Conservation (phyloP, 2,797 vertebrate species). For the Naso thynnoides region DNA sequence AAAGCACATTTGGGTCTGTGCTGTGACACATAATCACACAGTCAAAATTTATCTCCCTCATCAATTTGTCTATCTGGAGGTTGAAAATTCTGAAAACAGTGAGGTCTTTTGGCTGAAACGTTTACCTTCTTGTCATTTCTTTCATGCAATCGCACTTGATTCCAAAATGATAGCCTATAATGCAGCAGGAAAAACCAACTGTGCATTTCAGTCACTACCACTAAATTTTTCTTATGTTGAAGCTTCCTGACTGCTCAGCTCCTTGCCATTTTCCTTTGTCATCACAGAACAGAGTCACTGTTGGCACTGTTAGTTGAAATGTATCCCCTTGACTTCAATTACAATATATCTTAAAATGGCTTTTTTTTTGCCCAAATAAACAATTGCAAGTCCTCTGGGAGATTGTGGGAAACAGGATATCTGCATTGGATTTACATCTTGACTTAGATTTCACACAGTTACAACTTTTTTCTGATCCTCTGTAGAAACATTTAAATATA, state of each 20-base stretch:
- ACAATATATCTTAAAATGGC: not conserved
- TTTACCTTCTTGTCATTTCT: not conserved
- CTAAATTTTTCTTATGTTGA: not conserved
- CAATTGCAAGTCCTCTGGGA: not conserved
- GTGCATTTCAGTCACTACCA: not conserved
- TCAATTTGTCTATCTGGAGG: slow-evolving; percentile 18
- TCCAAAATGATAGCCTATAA: not conserved
- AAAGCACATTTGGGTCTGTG: not conserved
- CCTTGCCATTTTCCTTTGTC: not conserved
- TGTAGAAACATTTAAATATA: not conserved
- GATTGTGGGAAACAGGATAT: not conserved
- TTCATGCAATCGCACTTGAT: slow-evolving; percentile 4
- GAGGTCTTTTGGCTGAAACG: not conserved
- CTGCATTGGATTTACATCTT: not conserved
- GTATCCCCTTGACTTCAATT: not conserved
- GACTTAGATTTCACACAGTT: not conserved
- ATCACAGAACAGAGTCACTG: not conserved
- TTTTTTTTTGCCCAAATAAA: not conserved
- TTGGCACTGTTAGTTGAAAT: not conserved
- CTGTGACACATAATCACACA: slow-evolving; percentile 16
- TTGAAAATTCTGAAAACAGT: slow-evolving; percentile 19
- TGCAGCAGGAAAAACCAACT: not conserved
- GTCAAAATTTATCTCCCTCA: slow-evolving; percentile 20
- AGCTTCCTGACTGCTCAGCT: not conserved
- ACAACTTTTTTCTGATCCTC: not conserved